Conservation (phyloP, 1,140 invertebrate species). For the Drosophila bipectinata region DNA sequence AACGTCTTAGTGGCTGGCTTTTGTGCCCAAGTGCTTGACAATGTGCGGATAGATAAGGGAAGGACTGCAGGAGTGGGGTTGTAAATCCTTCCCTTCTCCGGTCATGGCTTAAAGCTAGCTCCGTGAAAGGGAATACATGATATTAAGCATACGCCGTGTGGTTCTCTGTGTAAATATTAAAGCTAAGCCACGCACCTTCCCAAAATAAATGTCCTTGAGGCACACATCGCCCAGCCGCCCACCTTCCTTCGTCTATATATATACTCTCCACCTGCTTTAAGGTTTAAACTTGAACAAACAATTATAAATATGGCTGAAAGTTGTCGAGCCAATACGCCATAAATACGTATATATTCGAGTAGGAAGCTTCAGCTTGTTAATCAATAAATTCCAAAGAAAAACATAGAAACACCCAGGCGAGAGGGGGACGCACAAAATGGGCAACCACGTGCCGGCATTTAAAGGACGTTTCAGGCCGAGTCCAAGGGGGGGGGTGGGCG, state of each 20-base stretch:
- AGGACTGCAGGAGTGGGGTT: too few relatives aligned
- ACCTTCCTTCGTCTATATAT: neutral
- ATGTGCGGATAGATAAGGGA: neutral
- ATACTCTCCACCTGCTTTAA: constrained; percentile 4
- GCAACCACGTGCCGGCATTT: constrained; percentile 66
- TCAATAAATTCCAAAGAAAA: constrained; percentile 61
- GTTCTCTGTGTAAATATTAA: constrained; percentile 39
- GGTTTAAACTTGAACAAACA: constrained; percentile 40
- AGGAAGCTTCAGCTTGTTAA: constrained; percentile 37
- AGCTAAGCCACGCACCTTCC: constrained; percentile 9
- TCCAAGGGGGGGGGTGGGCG: neutral
- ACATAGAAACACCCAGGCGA: neutral
- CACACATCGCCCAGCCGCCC: constrained; percentile 14
- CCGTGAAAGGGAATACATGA: constrained; percentile 40
- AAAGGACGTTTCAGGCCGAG: constrained; percentile 8
- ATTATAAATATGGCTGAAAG: constrained; percentile 19
- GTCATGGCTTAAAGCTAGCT: constrained; percentile 17
- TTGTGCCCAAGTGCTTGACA: constrained; percentile 4
- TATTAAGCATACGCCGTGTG: constrained; percentile 42
- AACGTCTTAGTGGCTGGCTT: constrained; percentile 20
- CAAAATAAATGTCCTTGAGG: constrained; percentile 43
- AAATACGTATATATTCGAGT: constrained; percentile 11
- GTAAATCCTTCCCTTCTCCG: neutral
- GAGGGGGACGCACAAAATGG: constrained; percentile 11
- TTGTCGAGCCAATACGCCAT: constrained; percentile 3